Conservation (phyloP, 2,888 invertebrate genomes). For the Drosophila putrida region DNA sequence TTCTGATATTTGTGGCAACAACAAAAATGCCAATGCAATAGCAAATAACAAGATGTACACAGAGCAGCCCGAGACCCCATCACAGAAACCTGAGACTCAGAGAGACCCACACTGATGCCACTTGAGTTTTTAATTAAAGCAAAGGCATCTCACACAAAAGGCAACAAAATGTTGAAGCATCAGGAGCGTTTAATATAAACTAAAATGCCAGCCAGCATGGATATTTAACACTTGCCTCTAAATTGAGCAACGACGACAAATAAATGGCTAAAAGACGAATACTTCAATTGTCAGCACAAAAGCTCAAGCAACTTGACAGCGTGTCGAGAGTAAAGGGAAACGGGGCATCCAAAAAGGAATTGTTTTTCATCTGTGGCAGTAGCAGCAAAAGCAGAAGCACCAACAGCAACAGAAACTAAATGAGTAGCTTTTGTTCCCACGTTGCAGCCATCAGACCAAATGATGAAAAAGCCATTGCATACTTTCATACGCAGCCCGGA, state of each 20-base stretch:
- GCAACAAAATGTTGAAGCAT: conserved; percentile 68
- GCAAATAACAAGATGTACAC: conserved; percentile 12
- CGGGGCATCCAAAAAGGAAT: conserved; percentile 48
- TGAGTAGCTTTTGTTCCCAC: conserved; percentile 68
- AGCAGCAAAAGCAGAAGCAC: background rate
- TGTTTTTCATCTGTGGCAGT: conserved; percentile 62
- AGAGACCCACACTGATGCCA: conserved; percentile 42
- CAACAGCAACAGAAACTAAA: conserved; percentile 2
- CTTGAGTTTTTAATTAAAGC: conserved; percentile 80
- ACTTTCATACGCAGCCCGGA: conserved; percentile 74
- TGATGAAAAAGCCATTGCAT: conserved; percentile 79
- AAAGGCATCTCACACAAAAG: conserved; percentile 63
- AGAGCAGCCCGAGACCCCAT: conserved; percentile 1
- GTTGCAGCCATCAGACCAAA: conserved; percentile 75
- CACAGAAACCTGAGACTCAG: conserved; percentile 12
- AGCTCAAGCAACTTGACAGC: conserved; percentile 19
- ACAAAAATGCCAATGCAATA: conserved; percentile 44
- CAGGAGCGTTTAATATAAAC: conserved; percentile 63
- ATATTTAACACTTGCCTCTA: conserved; percentile 77
- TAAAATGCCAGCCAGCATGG: conserved; percentile 72
- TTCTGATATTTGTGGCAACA: conserved; percentile 50
- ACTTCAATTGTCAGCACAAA: conserved; percentile 70
- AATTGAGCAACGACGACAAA: conserved; percentile 64
- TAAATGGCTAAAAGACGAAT: conserved; percentile 60
- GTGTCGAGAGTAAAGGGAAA: background rate